Conservation (phyloP, 2,113 vertebrate species). For the Eulemur macaco region DNA sequence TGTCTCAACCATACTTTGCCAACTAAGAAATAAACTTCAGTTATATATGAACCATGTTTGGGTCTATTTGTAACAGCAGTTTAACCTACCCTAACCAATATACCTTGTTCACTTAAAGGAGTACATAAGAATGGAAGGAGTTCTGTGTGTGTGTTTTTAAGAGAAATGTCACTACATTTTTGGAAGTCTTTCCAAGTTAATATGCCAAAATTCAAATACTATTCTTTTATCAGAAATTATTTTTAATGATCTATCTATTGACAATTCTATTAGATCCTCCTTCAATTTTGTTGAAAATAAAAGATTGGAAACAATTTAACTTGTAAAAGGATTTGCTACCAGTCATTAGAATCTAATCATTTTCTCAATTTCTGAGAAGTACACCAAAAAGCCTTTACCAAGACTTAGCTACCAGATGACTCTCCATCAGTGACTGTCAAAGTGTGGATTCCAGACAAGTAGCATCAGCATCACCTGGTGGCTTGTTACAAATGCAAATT, state of each 20-base stretch:
- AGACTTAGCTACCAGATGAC: not conserved
- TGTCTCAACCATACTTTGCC: not conserved
- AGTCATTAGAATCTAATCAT: not conserved
- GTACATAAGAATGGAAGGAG: not conserved
- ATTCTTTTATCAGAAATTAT: conserved; percentile 29
- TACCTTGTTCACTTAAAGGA: not conserved
- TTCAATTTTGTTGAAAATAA: conserved; percentile 14
- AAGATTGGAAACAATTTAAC: not conserved
- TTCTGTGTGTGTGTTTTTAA: not conserved
- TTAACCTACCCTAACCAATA: conserved; percentile 18
- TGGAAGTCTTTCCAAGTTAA: not conserved
- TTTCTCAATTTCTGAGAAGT: not conserved
- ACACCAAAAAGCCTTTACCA: not conserved
- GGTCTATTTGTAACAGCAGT: not conserved
- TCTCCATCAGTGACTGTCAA: not conserved
- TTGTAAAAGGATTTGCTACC: not conserved
- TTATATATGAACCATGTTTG: not conserved
- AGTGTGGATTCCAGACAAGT: not conserved
- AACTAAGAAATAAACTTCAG: not conserved
- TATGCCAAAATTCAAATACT: not conserved
- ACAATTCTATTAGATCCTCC: not conserved
- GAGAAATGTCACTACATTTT: not conserved
- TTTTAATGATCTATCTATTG: not conserved
- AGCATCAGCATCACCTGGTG: not conserved
- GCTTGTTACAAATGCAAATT: not conserved